Conservation (phyloP, 2,888 invertebrate species). For the Dolichopus griseipennis region DNA sequence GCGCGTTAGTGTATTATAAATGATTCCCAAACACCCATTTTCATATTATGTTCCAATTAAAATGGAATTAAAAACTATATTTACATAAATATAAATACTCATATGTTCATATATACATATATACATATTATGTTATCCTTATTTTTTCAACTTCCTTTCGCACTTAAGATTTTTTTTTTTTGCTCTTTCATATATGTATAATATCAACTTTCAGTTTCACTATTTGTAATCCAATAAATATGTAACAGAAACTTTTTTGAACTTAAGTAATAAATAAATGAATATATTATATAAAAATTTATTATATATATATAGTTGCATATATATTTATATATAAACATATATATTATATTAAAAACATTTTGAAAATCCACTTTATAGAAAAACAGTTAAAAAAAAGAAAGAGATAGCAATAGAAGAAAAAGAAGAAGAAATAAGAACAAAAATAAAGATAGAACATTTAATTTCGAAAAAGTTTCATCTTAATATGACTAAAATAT, state of each 20-base stretch:
- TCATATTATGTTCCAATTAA: too few species aligned
- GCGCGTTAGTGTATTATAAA: too few species aligned
- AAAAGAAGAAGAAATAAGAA: too few species aligned
- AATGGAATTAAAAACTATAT: too few species aligned
- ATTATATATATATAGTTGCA: background rate
- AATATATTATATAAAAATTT: background rate
- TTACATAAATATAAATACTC: too few species aligned
- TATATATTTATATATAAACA: background rate
- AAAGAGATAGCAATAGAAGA: too few species aligned
- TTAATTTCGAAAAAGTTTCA: constrained; percentile 1
- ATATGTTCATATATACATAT: background rate
- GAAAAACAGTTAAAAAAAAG: background rate
- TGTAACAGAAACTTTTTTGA: constrained; percentile 2
- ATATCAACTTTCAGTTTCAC: constrained; percentile 3
- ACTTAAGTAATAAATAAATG: background rate
- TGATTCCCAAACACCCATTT: too few species aligned
- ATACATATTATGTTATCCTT: background rate
- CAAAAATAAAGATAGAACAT: background rate
- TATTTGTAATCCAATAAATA: constrained; percentile 3
- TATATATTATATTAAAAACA: background rate
- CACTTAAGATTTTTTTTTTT: background rate
- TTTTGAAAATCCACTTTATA: background rate
- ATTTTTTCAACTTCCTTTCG: background rate
- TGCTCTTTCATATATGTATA: background rate
- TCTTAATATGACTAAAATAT: background rate